A percentile compares a stretch with the other conserved stretches of the same genome.
phyloP scores from a whole-genome alignment of 2,797 vertebrate genomes.

The Tangara arthus region DNA sequence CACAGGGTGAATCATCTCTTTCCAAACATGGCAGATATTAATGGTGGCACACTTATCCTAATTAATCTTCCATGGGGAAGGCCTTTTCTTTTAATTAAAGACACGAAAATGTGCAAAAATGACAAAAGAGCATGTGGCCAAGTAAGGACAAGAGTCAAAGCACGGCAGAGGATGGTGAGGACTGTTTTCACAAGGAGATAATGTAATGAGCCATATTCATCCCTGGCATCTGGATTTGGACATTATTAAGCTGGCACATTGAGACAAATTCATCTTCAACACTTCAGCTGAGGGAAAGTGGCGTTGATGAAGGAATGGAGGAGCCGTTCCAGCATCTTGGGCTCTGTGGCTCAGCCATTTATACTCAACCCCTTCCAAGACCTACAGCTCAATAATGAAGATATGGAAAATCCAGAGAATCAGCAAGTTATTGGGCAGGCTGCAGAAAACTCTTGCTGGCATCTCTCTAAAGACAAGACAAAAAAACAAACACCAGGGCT shows the following conservation, averaged over 20 bases:
- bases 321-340: background rate
- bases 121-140: constrained; percentile 4
- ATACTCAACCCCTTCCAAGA: background rate
- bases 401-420: background rate
- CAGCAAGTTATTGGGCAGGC: background rate
- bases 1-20: constrained; percentile 83
- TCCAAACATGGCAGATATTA: constrained; percentile 77
- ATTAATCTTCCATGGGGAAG: constrained; percentile 66
- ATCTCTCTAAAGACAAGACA: background rate
- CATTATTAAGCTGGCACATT: constrained; percentile 7
- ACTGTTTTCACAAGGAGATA: constrained; percentile 18
- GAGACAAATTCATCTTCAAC: constrained; percentile 14
- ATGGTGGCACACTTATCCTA: constrained; percentile 68
- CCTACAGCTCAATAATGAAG: background rate
- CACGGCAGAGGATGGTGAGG: background rate
- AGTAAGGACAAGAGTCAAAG: constrained; percentile 7
- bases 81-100: constrained; percentile 70
- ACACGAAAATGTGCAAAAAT: constrained; percentile 56
- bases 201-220: background rate
- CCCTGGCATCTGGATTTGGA: constrained; percentile 42
- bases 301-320: background rate
- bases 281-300: background rate
- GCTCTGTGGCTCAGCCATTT: background rate
- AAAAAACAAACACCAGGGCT: background rate
- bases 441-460: background rate